These are phyloP conservation scores for Tachina fera DNA, from an alignment of 2,888 invertebrate species.

Conservation along the genomic window DNA sequence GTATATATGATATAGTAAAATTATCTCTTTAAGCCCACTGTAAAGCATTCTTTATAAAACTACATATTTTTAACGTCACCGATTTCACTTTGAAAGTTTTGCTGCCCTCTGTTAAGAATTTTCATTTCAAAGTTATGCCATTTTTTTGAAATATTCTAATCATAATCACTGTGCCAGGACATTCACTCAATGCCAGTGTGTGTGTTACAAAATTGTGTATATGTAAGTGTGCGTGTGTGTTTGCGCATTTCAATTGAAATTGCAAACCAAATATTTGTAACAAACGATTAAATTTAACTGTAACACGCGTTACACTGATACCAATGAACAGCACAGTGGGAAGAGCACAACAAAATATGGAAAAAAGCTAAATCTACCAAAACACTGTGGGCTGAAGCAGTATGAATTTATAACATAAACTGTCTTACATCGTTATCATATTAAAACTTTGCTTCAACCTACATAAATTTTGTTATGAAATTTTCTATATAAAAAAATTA, in stretches of 20 bases:
- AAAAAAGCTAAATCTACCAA: neutral
- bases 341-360: neutral
- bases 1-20: no score
- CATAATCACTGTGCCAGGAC: neutral
- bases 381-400: constrained; percentile 3
- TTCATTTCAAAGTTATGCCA: neutral
- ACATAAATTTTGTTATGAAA: neutral
- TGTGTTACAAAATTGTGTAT: neutral
- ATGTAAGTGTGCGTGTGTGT: neutral
- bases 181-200: no score
- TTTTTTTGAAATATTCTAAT: neutral
- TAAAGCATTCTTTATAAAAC: neutral
- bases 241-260: neutral
- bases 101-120: no score
- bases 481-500: neutral
- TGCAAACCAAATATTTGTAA: constrained; percentile 46
- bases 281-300: constrained; percentile 63
- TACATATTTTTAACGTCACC: no score
- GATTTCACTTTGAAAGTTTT: no score
- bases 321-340: neutral
- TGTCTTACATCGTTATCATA: neutral
- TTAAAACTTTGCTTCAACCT: neutral
- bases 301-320: constrained; percentile 36
- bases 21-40: no score
- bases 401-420: neutral